Evolutionary conservation across 2,797 vertebrate species (phyloP).

Genomic region (Masticophis lateralis): DNA sequence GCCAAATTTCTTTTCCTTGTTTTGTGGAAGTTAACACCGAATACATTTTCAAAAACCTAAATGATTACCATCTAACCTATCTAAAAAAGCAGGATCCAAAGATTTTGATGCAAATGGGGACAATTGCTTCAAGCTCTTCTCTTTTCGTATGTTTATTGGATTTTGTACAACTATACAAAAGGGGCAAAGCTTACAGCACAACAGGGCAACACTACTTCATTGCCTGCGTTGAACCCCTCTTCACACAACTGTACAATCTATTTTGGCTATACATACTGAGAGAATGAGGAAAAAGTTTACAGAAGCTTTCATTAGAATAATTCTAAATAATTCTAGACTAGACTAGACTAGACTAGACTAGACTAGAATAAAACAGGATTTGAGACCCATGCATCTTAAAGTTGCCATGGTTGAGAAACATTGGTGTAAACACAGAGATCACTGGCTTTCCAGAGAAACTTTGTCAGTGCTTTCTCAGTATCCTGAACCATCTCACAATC

Average conservation of each 20-base stretch:
- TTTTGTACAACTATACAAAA: neutral
- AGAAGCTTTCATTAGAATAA: neutral
- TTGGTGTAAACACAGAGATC: neutral
- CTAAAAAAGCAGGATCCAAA: neutral
- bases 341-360: too few species aligned
- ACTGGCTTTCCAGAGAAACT: neutral
- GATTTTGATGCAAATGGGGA: neutral
- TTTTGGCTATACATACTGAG: neutral
- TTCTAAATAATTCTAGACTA: neutral
- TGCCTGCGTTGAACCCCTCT: neutral
- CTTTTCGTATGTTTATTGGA: neutral
- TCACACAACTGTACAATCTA: neutral
- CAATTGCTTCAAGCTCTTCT: neutral
- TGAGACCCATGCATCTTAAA: too few species aligned
- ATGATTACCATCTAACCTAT: neutral
- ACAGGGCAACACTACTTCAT: neutral
- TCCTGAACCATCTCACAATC: neutral
- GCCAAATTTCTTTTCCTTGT: neutral
- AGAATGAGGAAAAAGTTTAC: neutral
- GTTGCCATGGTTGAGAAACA: too few species aligned
- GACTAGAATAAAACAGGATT: too few species aligned
- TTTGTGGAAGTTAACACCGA: neutral
- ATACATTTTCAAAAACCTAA: neutral
- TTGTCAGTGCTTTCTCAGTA: neutral
- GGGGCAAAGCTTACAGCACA: neutral